These are phyloP conservation scores for Ivindomyrus marchei DNA, from an alignment of 2,113 vertebrate species.

Conservation along the genomic window DNA sequence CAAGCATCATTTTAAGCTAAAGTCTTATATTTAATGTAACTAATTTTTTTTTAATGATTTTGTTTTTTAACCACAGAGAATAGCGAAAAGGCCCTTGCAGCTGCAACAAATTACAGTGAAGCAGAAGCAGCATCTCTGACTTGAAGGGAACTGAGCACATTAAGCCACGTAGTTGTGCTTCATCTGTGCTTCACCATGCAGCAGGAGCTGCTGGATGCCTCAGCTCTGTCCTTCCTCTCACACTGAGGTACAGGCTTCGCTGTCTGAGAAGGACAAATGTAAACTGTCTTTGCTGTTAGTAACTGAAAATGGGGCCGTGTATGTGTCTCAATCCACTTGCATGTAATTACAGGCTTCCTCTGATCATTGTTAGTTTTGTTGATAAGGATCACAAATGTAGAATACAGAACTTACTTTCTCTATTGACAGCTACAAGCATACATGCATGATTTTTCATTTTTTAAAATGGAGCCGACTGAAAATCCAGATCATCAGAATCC, in stretches of 20 bases:
- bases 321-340: neutral
- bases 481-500: neutral
- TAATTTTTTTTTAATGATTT: neutral
- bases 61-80: constrained; percentile 45
- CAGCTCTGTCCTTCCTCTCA: neutral
- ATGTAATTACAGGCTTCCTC: neutral
- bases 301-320: neutral
- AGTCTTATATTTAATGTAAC: neutral
- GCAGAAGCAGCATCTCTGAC: constrained; percentile 60
- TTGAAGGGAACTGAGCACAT: constrained; percentile 37
- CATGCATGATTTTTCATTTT: neutral
- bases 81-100: constrained; percentile 55
- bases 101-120: constrained; percentile 51
- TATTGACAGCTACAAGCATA: neutral
- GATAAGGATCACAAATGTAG: neutral
- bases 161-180: neutral
- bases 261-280: neutral
- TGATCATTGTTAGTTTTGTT: neutral
- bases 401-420: neutral
- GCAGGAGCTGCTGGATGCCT: neutral
- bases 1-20: neutral
- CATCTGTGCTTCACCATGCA: neutral
- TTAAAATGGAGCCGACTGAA: neutral
- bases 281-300: neutral
- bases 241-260: neutral